Base-by-base conservation (phyloP, 2,113 vertebrate species). In the Oostethus manadensis region DNA sequence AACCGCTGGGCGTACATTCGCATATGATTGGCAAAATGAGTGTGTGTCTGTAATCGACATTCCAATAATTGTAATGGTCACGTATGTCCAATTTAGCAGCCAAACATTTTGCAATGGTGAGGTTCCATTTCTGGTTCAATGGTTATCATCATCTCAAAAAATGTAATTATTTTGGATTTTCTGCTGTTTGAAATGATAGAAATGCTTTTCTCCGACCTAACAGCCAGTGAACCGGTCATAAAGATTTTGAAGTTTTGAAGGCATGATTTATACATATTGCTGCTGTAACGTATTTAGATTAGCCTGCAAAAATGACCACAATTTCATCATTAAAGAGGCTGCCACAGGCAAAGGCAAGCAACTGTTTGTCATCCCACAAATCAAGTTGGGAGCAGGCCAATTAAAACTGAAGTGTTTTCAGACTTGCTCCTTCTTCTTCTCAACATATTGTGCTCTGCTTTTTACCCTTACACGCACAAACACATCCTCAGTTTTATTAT, bases 321-420 rank as follows among this genome's bases (percentile, higher is more conserved):
- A 65, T 78, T 81, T 74, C 54, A 58, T 64, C 70, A 81, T 81
- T 76, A 82, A 78, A 81, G 58, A 66, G 71, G 80, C 81, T 75
- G 70, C 70, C 59, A 75, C 44, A 8, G 66, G 68, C 63, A 68
- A 80, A 86, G 83, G 68, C 46, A 70, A 80, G 68, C 68, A 69
- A 81, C 78, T 81, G 72, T 76, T 76, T 76, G 74, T 81, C 71
- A 74, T 77, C 55, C 23, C 58, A 76, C 79, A 82, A 61, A 77
- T 84, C 62, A 66, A 40, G 56, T 70, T 82, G 83, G 78, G 78
- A 86, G 85, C 72, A 80, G 65, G 56, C 62, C 71, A 71, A 85
- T 86, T 83, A 73, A 80, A 77, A 71, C 51, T 79, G 15, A 55
- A 77, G 78, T 80, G 59, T 80, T 76, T 67, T 62, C 21, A 26